These are phyloP conservation scores for Clupea harengus DNA, from an alignment of 2,113 vertebrate species.

Conservation along the genomic window DNA sequence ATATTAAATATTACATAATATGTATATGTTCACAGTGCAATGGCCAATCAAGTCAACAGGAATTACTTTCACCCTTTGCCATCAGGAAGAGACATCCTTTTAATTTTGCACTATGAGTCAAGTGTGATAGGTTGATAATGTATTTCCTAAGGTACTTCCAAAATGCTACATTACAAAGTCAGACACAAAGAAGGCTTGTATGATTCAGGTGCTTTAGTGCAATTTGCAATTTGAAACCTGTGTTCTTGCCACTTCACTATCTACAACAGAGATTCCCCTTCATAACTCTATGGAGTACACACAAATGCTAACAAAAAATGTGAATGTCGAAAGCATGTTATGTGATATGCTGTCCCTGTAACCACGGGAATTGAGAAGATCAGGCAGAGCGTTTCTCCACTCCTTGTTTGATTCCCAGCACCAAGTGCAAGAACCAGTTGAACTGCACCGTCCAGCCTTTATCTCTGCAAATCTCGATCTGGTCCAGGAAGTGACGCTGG, in stretches of 20 bases:
- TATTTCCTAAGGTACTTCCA: neutral
- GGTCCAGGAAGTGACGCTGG: slow-evolving; percentile 92
- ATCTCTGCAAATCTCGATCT: slow-evolving; percentile 97
- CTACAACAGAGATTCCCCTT: neutral
- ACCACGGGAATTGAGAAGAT: neutral
- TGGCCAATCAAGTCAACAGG: no score
- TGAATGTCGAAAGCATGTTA: neutral
- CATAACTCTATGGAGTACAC: neutral
- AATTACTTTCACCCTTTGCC: no score
- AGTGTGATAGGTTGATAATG: neutral
- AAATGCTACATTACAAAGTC: neutral
- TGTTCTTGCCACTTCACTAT: neutral
- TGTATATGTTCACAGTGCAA: no score
- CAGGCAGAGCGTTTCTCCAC: slow-evolving; percentile 91
- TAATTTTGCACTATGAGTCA: neutral
- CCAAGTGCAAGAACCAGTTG: slow-evolving; percentile 98
- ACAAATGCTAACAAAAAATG: neutral
- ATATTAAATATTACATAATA: no score
- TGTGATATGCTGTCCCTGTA: neutral
- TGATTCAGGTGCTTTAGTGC: neutral
- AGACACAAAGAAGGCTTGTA: neutral
- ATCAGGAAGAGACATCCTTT: neutral
- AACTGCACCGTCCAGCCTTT: slow-evolving; percentile 99
- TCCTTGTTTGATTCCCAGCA: slow-evolving; percentile 96
- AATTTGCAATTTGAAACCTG: neutral